Conservation (phyloP, 2,888 invertebrate species). For the Drosophila ustulata region DNA sequence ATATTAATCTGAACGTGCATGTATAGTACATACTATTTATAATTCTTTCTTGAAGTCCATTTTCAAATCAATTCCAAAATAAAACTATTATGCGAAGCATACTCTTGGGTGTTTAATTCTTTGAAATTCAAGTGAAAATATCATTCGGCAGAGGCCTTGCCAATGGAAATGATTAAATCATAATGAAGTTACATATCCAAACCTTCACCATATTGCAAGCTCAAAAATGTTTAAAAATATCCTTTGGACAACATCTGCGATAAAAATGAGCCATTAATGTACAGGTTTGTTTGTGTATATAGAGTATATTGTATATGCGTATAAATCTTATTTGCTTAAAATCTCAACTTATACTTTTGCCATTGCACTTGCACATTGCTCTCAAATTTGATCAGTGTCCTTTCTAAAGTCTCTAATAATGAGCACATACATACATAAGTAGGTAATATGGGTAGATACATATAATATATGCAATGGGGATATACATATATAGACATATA, state of each 20-base stretch:
- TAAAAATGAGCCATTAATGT: conserved; percentile 33
- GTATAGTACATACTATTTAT: not conserved
- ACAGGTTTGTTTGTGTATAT: conserved; percentile 35
- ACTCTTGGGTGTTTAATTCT: not conserved
- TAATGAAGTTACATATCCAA: not conserved
- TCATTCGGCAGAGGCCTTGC: not conserved
- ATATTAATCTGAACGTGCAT: conserved; percentile 41
- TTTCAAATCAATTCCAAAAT: not conserved
- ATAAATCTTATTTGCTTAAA: conserved; percentile 40
- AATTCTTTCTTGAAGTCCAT: not conserved
- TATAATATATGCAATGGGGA: conserved; percentile 11
- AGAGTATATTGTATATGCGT: conserved; percentile 50
- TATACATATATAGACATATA: conserved; percentile 26
- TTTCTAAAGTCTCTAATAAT: conserved; percentile 29
- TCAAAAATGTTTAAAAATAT: conserved; percentile 26
- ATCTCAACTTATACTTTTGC: conserved; percentile 25
- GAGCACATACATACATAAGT: conserved; percentile 4
- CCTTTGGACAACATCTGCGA: conserved; percentile 36
- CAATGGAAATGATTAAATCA: not conserved
- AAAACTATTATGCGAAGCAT: not conserved
- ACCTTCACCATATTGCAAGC: conserved; percentile 5
- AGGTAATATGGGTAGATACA: conserved; percentile 14
- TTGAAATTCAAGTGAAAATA: conserved; percentile 3
- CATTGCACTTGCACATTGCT: conserved; percentile 70
- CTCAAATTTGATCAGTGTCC: conserved; percentile 47